These are phyloP conservation scores for Pitangus sulphuratus DNA, from an alignment of 2,797 vertebrate species.

Conservation along the genomic window DNA sequence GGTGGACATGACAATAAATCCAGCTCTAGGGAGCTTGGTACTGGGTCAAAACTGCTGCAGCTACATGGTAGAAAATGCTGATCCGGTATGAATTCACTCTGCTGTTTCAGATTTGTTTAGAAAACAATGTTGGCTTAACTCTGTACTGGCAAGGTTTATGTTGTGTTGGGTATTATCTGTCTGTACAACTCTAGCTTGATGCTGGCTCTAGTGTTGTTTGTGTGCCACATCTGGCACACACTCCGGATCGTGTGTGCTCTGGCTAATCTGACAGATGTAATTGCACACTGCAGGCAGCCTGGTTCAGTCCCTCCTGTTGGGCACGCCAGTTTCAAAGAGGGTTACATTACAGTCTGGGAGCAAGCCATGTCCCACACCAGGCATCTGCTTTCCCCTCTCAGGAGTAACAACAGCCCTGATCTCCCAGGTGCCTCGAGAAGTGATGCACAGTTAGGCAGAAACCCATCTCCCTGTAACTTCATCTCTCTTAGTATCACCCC, in stretches of 20 bases:
- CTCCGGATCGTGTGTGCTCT: not conserved
- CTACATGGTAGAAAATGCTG: slow-evolving; percentile 28
- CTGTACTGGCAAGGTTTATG: slow-evolving; percentile 45
- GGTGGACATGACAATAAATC: slow-evolving; percentile 48
- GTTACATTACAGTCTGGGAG: not conserved
- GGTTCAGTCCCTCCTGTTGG: not conserved
- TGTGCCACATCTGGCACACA: slow-evolving; percentile 38
- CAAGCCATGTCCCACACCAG: not conserved
- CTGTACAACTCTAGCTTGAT: slow-evolving; percentile 1
- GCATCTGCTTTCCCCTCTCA: not conserved
- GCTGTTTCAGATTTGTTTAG: slow-evolving; percentile 51
- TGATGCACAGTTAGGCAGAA: fast-evolving
- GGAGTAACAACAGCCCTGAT: not conserved
- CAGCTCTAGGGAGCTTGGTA: slow-evolving; percentile 37
- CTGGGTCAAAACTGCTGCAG: slow-evolving; percentile 46
- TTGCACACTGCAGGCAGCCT: not conserved
- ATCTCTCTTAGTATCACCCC: not conserved
- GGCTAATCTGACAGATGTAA: slow-evolving; percentile 12
- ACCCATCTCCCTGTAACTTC: not conserved
- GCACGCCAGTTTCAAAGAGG: not conserved
- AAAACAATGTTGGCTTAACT: slow-evolving; percentile 61
- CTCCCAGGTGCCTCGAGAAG: not conserved
- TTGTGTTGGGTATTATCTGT: slow-evolving; percentile 22
- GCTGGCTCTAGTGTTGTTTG: slow-evolving; percentile 6
- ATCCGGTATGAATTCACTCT: slow-evolving; percentile 31